Percentiles rank a stretch among this genome's conserved stretches.
Evolutionary conservation across 2,888 invertebrate genomes (phyloP).

Genomic region (Leucania comma): DNA sequence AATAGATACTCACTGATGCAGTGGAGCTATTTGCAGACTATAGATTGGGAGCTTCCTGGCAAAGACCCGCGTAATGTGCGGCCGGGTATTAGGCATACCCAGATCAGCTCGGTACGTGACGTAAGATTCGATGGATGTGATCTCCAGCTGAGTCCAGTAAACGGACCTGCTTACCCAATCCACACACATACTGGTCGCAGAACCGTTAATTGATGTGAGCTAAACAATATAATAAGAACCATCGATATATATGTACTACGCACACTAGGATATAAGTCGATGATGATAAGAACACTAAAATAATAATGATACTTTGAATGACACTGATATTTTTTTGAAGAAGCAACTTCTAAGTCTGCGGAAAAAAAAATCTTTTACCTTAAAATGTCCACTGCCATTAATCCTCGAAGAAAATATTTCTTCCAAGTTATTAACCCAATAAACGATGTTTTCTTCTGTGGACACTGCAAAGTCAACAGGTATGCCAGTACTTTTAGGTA

Average conservation of each 20-base stretch:
- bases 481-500: slow-evolving; percentile 92
- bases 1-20: slow-evolving; percentile 90
- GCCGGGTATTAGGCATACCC: slow-evolving; percentile 90
- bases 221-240: slow-evolving; percentile 61
- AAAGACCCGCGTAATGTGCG: slow-evolving; percentile 89
- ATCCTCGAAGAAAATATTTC: slow-evolving; percentile 92
- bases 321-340: too few species aligned
- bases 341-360: too few species aligned
- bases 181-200: slow-evolving; percentile 92
- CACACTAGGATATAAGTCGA: too few species aligned
- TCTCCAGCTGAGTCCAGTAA: slow-evolving; percentile 94
- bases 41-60: slow-evolving; percentile 90
- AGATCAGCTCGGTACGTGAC: slow-evolving; percentile 93
- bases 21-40: slow-evolving; percentile 94
- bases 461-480: slow-evolving; percentile 93
- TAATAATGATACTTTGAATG: too few species aligned
- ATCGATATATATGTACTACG: too few species aligned
- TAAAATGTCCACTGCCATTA: slow-evolving; percentile 88
- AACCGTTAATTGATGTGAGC: slow-evolving; percentile 86
- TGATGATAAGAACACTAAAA: not conserved
- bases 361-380: slow-evolving; percentile 72
- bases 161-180: slow-evolving; percentile 97
- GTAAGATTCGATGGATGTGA: slow-evolving; percentile 83
- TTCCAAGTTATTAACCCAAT: slow-evolving; percentile 95
- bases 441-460: slow-evolving; percentile 93